Evolutionary conservation across 2,113 vertebrate genomes (phyloP).

Genomic region (Bubo scandiacus): DNA sequence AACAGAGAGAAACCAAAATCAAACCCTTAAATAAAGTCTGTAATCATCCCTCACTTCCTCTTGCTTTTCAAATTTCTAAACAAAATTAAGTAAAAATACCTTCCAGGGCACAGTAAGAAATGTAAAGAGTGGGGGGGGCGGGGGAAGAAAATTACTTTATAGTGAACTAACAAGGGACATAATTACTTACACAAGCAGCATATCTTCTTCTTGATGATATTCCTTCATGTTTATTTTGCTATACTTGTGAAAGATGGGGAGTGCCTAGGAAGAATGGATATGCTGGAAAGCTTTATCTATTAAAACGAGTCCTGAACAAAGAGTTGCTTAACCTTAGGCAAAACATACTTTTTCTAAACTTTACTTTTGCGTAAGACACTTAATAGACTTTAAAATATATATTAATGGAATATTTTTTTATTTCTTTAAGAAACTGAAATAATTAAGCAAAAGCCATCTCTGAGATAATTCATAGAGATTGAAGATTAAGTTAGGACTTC

Average conservation of each 20-base stretch:
- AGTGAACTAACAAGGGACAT: conserved; percentile 49
- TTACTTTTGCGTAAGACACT: conserved; percentile 43
- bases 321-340: conserved; percentile 61
- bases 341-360: conserved; percentile 27
- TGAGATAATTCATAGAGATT: not conserved
- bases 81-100: conserved; percentile 79
- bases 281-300: not conserved
- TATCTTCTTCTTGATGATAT: conserved; percentile 14
- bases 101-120: conserved; percentile 62
- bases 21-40: conserved; percentile 84
- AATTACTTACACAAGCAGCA: conserved; percentile 58
- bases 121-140: not conserved
- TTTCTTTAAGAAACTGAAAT: not conserved
- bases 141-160: not conserved
- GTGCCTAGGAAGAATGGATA: not conserved
- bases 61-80: conserved; percentile 82
- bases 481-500: conserved; percentile 14
- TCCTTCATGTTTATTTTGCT: conserved; percentile 19
- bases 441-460: not conserved
- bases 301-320: conserved; percentile 54
- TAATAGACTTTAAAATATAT: conserved; percentile 12
- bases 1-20: conserved; percentile 88
- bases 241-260: conserved; percentile 2
- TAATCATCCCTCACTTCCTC: conserved; percentile 76
- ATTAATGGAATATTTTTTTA: not conserved